Percentiles rank a stretch among this genome's conserved stretches.
Evolutionary conservation across 2,797 vertebrate species (phyloP).

Genomic region (Antrozous pallidus): DNA sequence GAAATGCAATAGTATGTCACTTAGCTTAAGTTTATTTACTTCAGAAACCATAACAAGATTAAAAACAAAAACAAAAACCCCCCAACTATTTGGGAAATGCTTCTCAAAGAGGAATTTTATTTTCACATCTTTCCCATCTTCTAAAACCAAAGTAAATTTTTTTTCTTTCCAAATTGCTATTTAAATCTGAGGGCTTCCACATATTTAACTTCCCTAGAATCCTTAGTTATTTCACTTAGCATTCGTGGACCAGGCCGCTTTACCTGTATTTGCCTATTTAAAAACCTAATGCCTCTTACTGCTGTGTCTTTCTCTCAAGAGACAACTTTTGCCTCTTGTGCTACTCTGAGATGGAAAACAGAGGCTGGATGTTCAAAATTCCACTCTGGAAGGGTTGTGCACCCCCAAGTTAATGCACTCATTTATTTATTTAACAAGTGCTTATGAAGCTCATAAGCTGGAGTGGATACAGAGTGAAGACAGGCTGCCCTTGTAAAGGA

Average conservation of each 20-base stretch:
- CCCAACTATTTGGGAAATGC: background rate
- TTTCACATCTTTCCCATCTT: background rate
- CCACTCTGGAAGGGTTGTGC: background rate
- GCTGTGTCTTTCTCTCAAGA: background rate
- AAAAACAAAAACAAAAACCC: background rate
- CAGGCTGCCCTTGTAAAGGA: background rate
- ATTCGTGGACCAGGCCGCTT: background rate
- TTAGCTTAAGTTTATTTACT: background rate
- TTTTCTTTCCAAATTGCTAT: background rate
- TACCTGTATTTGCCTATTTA: background rate
- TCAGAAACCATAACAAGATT: slow-evolving; percentile 27
- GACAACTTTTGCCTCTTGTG: background rate
- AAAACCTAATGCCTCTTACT: background rate
- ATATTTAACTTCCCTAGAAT: background rate
- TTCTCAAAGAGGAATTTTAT: slow-evolving; percentile 43
- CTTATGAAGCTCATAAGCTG: background rate
- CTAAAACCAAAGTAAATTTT: background rate
- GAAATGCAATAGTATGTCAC: background rate
- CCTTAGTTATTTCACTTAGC: background rate
- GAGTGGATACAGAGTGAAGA: background rate
- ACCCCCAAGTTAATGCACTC: background rate
- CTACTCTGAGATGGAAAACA: background rate
- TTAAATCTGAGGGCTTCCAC: background rate
- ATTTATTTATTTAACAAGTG: background rate
- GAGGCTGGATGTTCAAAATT: background rate